phyloP scores from a whole-genome alignment of 2,113 vertebrate genomes.

The Prietella phreatophila region DNA sequence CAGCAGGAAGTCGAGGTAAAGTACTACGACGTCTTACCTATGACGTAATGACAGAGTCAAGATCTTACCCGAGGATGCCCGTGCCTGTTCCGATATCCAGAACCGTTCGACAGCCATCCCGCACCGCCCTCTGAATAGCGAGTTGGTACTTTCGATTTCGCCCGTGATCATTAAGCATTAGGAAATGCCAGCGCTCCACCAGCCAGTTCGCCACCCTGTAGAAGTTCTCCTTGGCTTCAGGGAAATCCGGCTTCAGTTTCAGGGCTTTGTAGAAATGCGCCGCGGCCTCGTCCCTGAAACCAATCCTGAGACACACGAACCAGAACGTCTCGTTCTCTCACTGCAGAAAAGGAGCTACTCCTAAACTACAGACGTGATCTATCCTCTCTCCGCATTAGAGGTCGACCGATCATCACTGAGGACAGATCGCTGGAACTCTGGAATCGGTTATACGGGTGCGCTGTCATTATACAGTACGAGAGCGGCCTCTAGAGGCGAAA shows the following conservation, averaged over 20 bases:
- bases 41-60: not conserved
- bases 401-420: no score
- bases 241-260: slow-evolving; percentile 87
- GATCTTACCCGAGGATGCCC: slow-evolving; percentile 88
- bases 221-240: slow-evolving; percentile 94
- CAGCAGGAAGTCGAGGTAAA: not conserved
- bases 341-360: not conserved
- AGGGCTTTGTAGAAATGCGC: slow-evolving; percentile 94
- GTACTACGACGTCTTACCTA: not conserved
- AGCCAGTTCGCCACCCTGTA: slow-evolving; percentile 96
- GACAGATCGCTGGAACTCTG: no score
- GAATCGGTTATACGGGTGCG: no score
- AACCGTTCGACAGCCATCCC: slow-evolving; percentile 80
- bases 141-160: slow-evolving; percentile 87
- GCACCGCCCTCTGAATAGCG: slow-evolving; percentile 85
- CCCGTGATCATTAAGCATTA: slow-evolving; percentile 93
- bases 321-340: no score
- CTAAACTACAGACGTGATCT: no score
- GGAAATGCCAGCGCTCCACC: slow-evolving; percentile 97
- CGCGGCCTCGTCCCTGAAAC: slow-evolving; percentile 94
- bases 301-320: slow-evolving; percentile 77
- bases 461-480: no score
- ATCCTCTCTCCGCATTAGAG: no score
- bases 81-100: slow-evolving; percentile 96
- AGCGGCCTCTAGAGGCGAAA: no score